Percentiles rank a stretch among this genome's conserved stretches.
These are phyloP conservation scores for Ecdyonurus torrentis DNA, from an alignment of 2,888 invertebrate genomes.

Conservation along the genomic window DNA sequence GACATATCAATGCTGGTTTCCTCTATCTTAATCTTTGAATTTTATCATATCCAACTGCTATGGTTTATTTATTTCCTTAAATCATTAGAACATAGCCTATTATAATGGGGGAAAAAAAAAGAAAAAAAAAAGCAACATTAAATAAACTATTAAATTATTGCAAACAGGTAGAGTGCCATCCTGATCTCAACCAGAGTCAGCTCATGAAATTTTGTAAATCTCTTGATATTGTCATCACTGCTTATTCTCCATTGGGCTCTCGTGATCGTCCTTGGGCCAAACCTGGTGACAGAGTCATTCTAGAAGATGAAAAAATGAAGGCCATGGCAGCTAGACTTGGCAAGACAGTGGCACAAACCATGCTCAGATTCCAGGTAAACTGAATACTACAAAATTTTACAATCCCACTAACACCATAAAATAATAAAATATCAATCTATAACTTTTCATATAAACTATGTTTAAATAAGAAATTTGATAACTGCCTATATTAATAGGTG, in stretches of 20 bases:
- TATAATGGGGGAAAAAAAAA: no score
- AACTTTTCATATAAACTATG: not conserved
- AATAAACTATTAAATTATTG: no score
- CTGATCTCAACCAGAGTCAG: conserved; percentile 54
- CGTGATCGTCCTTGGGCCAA: conserved; percentile 21
- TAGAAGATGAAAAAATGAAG: conserved; percentile 22
- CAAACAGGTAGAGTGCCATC: conserved; percentile 60
- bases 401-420: not conserved
- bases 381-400: not conserved
- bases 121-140: no score
- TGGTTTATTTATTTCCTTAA: no score
- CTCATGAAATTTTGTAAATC: conserved; percentile 50
- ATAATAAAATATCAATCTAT: not conserved
- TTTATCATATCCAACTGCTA: no score
- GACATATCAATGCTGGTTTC: no score
- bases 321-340: conserved; percentile 21
- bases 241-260: conserved; percentile 33
- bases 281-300: conserved; percentile 18
- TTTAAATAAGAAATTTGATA: not conserved
- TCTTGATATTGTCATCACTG: conserved; percentile 49
- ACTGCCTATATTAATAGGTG: conserved; percentile 15
- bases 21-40: no score
- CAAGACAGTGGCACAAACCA: conserved; percentile 23
- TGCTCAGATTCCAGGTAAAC: conserved; percentile 19
- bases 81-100: not conserved